Evolutionary conservation across 2,888 invertebrate species (phyloP).

Genomic region (Lasioglossum oenotherae): DNA sequence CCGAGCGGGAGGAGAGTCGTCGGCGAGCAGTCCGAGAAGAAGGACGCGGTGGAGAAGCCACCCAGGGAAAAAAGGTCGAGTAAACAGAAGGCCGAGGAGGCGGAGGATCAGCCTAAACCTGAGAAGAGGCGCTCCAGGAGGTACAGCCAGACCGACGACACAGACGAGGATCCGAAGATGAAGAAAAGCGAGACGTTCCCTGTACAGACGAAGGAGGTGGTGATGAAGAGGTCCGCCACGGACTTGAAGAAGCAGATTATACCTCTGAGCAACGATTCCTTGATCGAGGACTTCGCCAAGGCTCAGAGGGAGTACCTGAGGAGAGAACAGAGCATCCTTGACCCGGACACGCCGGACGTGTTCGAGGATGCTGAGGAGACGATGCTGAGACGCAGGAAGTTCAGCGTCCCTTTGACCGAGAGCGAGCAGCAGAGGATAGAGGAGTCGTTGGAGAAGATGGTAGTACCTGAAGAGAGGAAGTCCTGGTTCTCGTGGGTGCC

Average conservation of each 20-base stretch:
- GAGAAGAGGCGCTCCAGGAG: slow-evolving; percentile 47
- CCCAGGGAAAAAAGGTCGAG: slow-evolving; percentile 50
- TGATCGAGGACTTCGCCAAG: slow-evolving; percentile 74
- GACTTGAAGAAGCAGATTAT: slow-evolving; percentile 80
- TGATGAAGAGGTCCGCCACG: slow-evolving; percentile 55
- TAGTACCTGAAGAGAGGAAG: slow-evolving; percentile 69
- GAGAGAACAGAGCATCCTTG: slow-evolving; percentile 74
- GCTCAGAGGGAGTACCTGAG: slow-evolving; percentile 71
- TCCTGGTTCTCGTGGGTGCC: slow-evolving; percentile 78
- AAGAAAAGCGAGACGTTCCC: slow-evolving; percentile 81
- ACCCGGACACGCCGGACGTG: slow-evolving; percentile 61
- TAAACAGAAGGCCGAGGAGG: slow-evolving; percentile 51
- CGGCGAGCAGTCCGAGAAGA: slow-evolving; percentile 51
- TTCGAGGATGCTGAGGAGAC: slow-evolving; percentile 50
- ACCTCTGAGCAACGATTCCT: slow-evolving; percentile 77
- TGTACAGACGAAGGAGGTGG: slow-evolving; percentile 8
- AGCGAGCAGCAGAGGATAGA: slow-evolving; percentile 71
- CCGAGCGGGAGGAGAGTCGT: slow-evolving; percentile 46
- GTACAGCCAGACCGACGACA: slow-evolving; percentile 48
- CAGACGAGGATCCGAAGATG: slow-evolving; percentile 82
- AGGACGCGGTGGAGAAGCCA: slow-evolving; percentile 32
- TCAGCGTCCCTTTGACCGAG: slow-evolving; percentile 74
- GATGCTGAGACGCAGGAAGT: slow-evolving; percentile 68
- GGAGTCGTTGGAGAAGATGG: slow-evolving; percentile 62
- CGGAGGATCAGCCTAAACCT: slow-evolving; percentile 27